Evolutionary conservation across 2,797 vertebrate species (phyloP), one percentile per base, ranked within the genome.

Genomic region (Oryzias dopingdopingensis): DNA sequence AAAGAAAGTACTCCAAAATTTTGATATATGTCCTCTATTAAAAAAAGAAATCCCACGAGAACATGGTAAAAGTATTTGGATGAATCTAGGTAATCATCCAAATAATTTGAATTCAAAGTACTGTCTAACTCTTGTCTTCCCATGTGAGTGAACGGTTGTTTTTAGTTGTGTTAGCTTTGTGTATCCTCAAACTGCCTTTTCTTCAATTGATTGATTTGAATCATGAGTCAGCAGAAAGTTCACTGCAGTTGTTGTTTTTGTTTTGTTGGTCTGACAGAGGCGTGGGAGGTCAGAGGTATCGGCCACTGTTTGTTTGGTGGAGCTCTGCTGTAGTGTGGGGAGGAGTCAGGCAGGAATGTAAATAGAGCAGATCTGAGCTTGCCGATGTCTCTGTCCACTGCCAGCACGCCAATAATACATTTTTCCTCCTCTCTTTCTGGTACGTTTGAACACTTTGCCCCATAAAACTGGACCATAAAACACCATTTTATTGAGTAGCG

Each of bases 321-420:
- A 71, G 66, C 47, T 0, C 66, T 61, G 70, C 74, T 72, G 72
- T 73, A 73, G 77, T 77, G 79, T 79, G 69, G 76, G 79, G 86
- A 72, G 80, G 80, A 80, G 83, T 26, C 17, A 54, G 58, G 45
- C 61, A 84, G 76, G 83, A 88, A 88, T 86, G 81, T 87, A 87
- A 88, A 88, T 67, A 76, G 55, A 70, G 53, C 71, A 50, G 67
- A 76, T 85, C 80, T 70, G 67, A 71, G 67, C 68, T 56, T 66
- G 67, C 64, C 59, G 56, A 76, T 75, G 56, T 65, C 70, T 67
- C 59, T 67, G 23, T 62, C 66, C 2, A 7, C 62, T 59, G 68
- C 16, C 44, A 65, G 46, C 24, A 1, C 37, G 5, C 12, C 23
- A 43, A 8, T 24, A 43, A 52, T 45, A 55, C 53, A 16, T 37